Conservation (phyloP, 2,797 vertebrate genomes). For the Ctenopoma multispine region DNA sequence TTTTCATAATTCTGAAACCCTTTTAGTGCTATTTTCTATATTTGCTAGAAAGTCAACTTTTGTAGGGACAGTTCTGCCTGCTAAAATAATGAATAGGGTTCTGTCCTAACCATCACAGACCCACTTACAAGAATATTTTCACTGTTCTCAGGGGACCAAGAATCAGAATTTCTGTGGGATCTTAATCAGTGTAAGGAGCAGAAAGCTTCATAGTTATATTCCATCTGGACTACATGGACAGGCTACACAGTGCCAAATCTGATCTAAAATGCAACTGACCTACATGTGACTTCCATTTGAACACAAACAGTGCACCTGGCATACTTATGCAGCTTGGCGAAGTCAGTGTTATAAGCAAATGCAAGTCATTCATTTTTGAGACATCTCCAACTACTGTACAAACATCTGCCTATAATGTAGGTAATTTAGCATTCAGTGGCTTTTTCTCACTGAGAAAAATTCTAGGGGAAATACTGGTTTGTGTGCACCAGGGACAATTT, state of each 20-base stretch:
- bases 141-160: slow-evolving; percentile 48
- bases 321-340: slow-evolving; percentile 8
- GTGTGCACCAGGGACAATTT: background rate
- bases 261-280: slow-evolving; percentile 52
- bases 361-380: slow-evolving; percentile 3
- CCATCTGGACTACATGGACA: slow-evolving; percentile 49
- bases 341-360: slow-evolving; percentile 1
- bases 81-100: background rate
- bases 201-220: slow-evolving; percentile 19
- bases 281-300: slow-evolving; percentile 43
- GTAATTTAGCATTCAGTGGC: background rate
- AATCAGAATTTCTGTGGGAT: slow-evolving; percentile 18
- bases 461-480: slow-evolving; percentile 26
- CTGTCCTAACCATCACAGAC: slow-evolving; percentile 23
- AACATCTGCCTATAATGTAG: slow-evolving; percentile 8
- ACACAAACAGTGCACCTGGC: slow-evolving; percentile 17
- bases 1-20: too few species aligned
- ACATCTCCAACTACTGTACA: background rate
- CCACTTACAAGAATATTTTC: slow-evolving; percentile 30
- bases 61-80: background rate
- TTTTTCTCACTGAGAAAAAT: slow-evolving; percentile 17
- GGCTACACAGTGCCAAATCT: slow-evolving; percentile 34
- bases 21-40: too few species aligned
- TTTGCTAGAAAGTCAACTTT: too few species aligned
- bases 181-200: slow-evolving; percentile 46